A percentile compares a stretch with the other conserved stretches of the same genome.
These are phyloP conservation scores for Ascidia mentula DNA, from an alignment of 23 tunicate species.

Conservation along the genomic window DNA sequence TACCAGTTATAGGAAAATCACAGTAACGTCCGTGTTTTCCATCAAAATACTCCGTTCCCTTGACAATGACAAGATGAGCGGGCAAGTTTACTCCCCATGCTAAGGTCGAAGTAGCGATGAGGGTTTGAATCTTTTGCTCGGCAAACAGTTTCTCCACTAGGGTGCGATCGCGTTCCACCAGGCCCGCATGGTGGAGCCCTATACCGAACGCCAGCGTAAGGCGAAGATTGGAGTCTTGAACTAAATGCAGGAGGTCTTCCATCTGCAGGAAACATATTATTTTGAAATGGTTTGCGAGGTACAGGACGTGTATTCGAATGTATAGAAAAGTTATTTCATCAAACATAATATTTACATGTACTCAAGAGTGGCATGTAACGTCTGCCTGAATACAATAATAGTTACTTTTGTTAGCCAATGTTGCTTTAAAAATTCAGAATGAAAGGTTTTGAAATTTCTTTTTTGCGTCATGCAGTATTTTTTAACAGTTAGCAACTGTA, in stretches of 20 bases:
- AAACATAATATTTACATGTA: too few relatives aligned
- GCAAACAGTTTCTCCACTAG: conserved; percentile 83
- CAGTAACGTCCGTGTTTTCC: conserved; percentile 80
- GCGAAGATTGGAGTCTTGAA: conserved; percentile 84
- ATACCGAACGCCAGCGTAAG: conserved; percentile 92
- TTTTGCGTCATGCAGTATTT: too few relatives aligned
- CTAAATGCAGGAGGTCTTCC: conserved; percentile 64
- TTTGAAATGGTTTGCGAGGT: neutral
- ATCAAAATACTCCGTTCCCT: conserved; percentile 95
- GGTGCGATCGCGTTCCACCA: conserved; percentile 76
- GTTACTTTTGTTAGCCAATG: too few relatives aligned
- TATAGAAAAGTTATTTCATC: too few relatives aligned
- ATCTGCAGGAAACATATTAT: conserved; percentile 22
- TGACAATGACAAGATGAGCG: conserved; percentile 95
- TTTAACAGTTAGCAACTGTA: too few relatives aligned
- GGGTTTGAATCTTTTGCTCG: conserved; percentile 77
- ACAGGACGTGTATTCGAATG: neutral
- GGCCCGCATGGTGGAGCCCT: conserved; percentile 98
- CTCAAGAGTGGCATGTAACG: too few relatives aligned
- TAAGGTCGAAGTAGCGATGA: conserved; percentile 92
- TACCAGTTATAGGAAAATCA: conserved; percentile 94
- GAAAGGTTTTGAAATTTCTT: too few relatives aligned
- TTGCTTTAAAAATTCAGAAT: too few relatives aligned
- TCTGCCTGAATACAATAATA: too few relatives aligned
- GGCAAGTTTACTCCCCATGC: conserved; percentile 99